These are phyloP conservation scores for Phengaris arion DNA, from an alignment of 2,888 invertebrate species.

Conservation along the genomic window DNA sequence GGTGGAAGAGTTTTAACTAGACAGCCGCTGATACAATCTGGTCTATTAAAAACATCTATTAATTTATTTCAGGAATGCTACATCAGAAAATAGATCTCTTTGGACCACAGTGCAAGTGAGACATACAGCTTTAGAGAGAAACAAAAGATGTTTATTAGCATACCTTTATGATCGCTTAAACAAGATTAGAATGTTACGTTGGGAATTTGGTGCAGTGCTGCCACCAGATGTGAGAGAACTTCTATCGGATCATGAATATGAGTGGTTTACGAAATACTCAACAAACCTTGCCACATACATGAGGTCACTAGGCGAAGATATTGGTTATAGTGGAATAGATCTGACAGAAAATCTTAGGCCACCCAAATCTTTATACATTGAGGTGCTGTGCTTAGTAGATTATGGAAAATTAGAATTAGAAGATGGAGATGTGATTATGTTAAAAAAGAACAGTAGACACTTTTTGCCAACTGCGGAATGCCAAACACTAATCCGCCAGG, in stretches of 20 bases:
- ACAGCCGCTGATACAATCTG: too few relatives aligned
- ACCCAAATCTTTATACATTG: conserved; percentile 94
- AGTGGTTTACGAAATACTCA: conserved; percentile 94
- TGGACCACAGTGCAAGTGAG: conserved; percentile 90
- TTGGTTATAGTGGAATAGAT: conserved; percentile 86
- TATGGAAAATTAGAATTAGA: conserved; percentile 97
- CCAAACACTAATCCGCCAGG: conserved; percentile 93
- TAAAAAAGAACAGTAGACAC: conserved; percentile 95
- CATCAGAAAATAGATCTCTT: conserved; percentile 78
- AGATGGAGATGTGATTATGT: conserved; percentile 92
- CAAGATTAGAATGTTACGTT: conserved; percentile 91
- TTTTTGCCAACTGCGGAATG: conserved; percentile 92
- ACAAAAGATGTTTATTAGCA: conserved; percentile 92
- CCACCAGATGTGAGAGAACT: conserved; percentile 90
- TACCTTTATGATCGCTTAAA: conserved; percentile 90
- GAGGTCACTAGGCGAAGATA: conserved; percentile 90
- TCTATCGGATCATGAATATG: conserved; percentile 88
- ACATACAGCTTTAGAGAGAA: conserved; percentile 91
- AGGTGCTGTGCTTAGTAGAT: conserved; percentile 93
- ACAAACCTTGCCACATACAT: conserved; percentile 92
- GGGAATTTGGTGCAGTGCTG: conserved; percentile 96
- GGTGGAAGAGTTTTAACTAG: too few relatives aligned
- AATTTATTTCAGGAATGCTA: conserved; percentile 65
- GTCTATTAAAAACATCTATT: background rate
- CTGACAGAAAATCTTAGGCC: conserved; percentile 92